phyloP scores from a whole-genome alignment of 1,140 invertebrate genomes.

The Dreissena polymorpha region DNA sequence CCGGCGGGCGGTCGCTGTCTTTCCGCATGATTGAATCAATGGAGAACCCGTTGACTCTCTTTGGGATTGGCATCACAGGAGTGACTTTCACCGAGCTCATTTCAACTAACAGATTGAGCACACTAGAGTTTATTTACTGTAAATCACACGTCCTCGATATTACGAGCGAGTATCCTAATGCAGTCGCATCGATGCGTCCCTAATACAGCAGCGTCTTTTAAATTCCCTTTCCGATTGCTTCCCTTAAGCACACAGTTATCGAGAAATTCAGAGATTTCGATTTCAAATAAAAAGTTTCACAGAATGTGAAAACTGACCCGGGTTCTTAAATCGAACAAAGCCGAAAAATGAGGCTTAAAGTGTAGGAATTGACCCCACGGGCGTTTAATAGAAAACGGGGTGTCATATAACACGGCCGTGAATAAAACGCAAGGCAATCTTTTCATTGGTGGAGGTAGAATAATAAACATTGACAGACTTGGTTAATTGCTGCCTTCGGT shows the following conservation, averaged over 20 bases:
- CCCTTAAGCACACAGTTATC: too few species aligned
- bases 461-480: slow-evolving; percentile 48
- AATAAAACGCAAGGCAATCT: slow-evolving; percentile 28
- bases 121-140: slow-evolving; percentile 1
- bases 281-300: not conserved
- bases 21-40: slow-evolving; percentile 93
- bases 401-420: slow-evolving; percentile 41
- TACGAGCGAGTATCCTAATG: too few species aligned
- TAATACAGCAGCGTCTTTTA: too few species aligned
- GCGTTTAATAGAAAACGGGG: slow-evolving; percentile 42
- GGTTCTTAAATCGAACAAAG: slow-evolving; percentile 47
- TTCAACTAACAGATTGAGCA: slow-evolving; percentile 6
- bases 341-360: slow-evolving; percentile 32
- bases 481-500: slow-evolving; percentile 43
- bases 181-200: too few species aligned
- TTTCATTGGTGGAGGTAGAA: slow-evolving; percentile 28
- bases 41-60: slow-evolving; percentile 93
- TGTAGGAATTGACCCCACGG: slow-evolving; percentile 45
- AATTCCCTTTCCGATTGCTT: too few species aligned
- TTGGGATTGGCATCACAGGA: slow-evolving; percentile 93
- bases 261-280: too few species aligned
- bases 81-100: slow-evolving; percentile 83
- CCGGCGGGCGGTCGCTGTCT: not conserved
- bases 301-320: slow-evolving; percentile 25
- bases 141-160: not conserved